Percentiles rank a stretch among this genome's conserved stretches.
Evolutionary conservation across 2,113 vertebrate species (phyloP).

Genomic region (Bolborhynchus lineola): DNA sequence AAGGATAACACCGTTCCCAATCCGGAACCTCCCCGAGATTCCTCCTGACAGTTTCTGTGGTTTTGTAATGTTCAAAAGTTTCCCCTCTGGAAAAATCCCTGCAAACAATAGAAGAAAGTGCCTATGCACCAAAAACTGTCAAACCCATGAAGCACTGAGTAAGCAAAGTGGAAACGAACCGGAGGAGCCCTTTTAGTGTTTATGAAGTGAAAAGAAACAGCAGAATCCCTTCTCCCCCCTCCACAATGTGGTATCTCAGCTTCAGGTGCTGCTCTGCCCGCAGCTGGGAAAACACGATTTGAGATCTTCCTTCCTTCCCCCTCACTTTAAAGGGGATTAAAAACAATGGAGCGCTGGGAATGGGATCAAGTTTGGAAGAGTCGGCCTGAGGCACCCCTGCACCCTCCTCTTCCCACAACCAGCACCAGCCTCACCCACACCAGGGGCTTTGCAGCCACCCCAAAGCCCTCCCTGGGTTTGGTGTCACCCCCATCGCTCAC

Average conservation of each 20-base stretch:
- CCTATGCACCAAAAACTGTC: slow-evolving; percentile 51
- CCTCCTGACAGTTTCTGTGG: slow-evolving; percentile 53
- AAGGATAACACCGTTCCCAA: slow-evolving; percentile 31
- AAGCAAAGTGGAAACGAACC: slow-evolving; percentile 46
- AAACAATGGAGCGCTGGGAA: neutral
- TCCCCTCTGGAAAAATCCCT: slow-evolving; percentile 69
- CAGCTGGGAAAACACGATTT: slow-evolving; percentile 51
- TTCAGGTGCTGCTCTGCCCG: neutral
- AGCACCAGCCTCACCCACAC: neutral
- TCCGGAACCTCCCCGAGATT: slow-evolving; percentile 1
- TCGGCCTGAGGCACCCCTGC: neutral
- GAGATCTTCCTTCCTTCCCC: slow-evolving; percentile 4
- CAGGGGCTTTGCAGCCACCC: neutral
- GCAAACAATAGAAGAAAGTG: slow-evolving; percentile 64
- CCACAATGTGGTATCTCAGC: neutral
- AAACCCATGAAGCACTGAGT: slow-evolving; percentile 44
- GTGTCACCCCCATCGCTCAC: neutral
- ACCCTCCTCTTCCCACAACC: neutral
- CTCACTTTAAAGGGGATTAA: neutral
- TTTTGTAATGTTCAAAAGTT: slow-evolving; percentile 46
- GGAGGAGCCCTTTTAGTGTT: slow-evolving; percentile 12
- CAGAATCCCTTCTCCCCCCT: neutral
- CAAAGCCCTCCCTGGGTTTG: neutral
- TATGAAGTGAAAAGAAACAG: slow-evolving; percentile 10
- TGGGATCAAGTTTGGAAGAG: neutral